These are phyloP conservation scores for Spinibarbus caldwelli DNA, from an alignment of 2,797 vertebrate species.

Conservation along the genomic window DNA sequence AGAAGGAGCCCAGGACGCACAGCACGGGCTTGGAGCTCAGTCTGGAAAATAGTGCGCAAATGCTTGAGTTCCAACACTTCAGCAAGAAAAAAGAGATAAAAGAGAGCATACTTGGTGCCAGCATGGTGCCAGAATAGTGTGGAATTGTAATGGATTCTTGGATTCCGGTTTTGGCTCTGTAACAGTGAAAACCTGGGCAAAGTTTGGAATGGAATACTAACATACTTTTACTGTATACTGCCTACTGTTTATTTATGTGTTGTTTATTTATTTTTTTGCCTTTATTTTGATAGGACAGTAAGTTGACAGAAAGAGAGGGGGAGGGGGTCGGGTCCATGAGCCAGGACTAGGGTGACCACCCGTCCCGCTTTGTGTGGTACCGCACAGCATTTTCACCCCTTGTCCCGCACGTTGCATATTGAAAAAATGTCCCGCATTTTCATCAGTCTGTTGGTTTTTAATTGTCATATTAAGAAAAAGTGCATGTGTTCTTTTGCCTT, in stretches of 20 bases:
- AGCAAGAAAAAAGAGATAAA: constrained; percentile 5
- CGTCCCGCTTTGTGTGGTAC: too few relatives aligned
- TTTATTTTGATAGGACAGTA: neutral
- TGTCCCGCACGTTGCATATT: too few relatives aligned
- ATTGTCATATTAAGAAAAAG: too few relatives aligned
- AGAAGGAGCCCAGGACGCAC: constrained; percentile 50
- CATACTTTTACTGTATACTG: neutral
- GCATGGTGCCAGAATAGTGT: neutral
- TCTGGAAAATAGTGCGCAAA: constrained; percentile 61
- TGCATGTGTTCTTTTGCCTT: too few relatives aligned
- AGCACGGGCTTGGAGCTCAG: constrained; percentile 52
- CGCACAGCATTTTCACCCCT: too few relatives aligned
- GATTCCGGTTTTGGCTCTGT: neutral
- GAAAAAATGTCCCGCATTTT: too few relatives aligned
- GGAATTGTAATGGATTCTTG: neutral
- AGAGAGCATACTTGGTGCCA: neutral
- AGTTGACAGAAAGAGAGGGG: neutral
- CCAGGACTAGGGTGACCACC: too few relatives aligned
- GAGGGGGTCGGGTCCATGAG: too few relatives aligned
- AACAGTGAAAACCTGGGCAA: neutral
- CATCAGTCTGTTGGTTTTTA: too few relatives aligned
- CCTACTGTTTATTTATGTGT: neutral
- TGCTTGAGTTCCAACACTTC: constrained; percentile 39
- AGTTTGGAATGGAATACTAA: constrained; percentile 4
- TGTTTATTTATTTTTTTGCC: neutral